These are phyloP conservation scores for Paelopatides confundens DNA, from an alignment of 53 echinoderm and acorn worm species.

Conservation along the genomic window DNA sequence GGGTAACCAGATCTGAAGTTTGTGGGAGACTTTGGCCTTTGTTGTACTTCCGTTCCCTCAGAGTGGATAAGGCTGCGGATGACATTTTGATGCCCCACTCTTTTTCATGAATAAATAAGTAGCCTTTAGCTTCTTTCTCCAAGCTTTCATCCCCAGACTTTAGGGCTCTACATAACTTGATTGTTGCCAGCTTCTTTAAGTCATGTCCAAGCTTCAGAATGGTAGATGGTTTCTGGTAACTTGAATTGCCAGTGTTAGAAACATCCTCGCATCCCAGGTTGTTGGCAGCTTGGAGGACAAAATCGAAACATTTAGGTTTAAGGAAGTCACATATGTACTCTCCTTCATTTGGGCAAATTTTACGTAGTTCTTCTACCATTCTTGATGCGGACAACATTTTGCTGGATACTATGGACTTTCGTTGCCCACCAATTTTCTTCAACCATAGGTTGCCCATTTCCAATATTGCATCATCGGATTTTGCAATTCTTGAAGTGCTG, in stretches of 20 bases:
- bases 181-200: constrained; percentile 51
- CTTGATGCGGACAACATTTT: constrained; percentile 67
- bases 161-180: constrained; percentile 61
- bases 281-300: constrained; percentile 58
- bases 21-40: constrained; percentile 30
- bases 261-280: constrained; percentile 52
- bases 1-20: constrained; percentile 40
- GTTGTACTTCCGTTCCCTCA: constrained; percentile 1
- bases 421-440: constrained; percentile 39
- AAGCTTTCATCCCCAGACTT: constrained; percentile 25
- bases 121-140: constrained; percentile 60
- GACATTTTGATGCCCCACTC: constrained; percentile 64
- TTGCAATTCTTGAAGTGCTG: constrained; percentile 52
- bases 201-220: constrained; percentile 27
- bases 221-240: constrained; percentile 45
- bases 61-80: constrained; percentile 5
- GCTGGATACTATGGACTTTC: constrained; percentile 48
- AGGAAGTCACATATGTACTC: constrained; percentile 55
- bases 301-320: constrained; percentile 64
- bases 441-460: constrained; percentile 61
- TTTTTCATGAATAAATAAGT: constrained; percentile 1
- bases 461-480: constrained; percentile 64
- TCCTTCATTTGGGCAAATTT: constrained; percentile 53
- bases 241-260: constrained; percentile 11
- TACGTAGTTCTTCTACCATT: constrained; percentile 45